Percentiles rank a stretch among this genome's conserved stretches.
These are phyloP conservation scores for Otolemur crassicaudatus DNA, from an alignment of 2,797 vertebrate species.

Conservation along the genomic window DNA sequence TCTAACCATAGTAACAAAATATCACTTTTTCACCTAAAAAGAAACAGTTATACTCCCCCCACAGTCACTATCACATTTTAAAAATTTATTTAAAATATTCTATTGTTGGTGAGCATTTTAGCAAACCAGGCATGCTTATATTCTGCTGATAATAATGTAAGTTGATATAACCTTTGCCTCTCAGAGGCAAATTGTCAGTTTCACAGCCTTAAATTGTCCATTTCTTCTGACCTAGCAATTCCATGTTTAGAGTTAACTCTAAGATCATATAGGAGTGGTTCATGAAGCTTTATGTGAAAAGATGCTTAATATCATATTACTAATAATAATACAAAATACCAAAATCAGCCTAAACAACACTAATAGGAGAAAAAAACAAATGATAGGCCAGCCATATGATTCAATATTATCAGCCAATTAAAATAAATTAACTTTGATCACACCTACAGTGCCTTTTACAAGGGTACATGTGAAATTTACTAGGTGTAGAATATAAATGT, in stretches of 20 bases:
- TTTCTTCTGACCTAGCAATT: not conserved
- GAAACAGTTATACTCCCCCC: not conserved
- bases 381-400: not conserved
- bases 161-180: not conserved
- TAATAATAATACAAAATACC: not conserved
- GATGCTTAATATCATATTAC: not conserved
- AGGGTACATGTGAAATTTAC: too few species aligned
- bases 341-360: not conserved
- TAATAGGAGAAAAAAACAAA: not conserved
- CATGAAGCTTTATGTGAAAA: not conserved
- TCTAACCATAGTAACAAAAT: not conserved
- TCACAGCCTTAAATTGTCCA: not conserved
- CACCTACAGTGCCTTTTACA: too few species aligned
- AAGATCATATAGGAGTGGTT: not conserved
- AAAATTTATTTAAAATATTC: not conserved
- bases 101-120: not conserved
- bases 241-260: not conserved
- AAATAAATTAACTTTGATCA: not conserved
- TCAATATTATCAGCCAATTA: not conserved
- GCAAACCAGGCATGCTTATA: not conserved
- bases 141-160: not conserved
- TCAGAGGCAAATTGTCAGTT: not conserved
- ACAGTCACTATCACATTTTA: not conserved
- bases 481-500: too few species aligned
- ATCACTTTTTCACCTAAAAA: slow-evolving; percentile 14